Base-by-base conservation (phyloP, 2,888 invertebrate species). In the Clusia tigrina region DNA sequence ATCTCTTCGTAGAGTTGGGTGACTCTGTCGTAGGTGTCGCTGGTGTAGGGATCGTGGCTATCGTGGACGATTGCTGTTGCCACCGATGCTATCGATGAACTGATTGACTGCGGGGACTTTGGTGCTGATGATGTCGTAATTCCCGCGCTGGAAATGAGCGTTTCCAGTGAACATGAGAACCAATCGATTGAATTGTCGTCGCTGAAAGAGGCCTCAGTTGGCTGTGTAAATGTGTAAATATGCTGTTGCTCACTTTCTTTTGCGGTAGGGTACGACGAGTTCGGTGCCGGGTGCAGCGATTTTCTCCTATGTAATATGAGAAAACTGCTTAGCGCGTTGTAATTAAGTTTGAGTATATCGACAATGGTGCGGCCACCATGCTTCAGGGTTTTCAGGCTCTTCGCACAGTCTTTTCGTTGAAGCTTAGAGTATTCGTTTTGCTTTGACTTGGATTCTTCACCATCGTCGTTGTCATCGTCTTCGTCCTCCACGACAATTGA, bases 261-360 rank as follows among this genome's bases (percentile, higher is more conserved):
- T 2, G 20, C 48, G 20, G 6, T 48, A 9, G 32, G 54, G n/a
- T 60, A 9, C 25, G 42, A 42, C 12, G 32, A 5, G 10, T 10
- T n/a, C 10, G 9, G n/a, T 3, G 42, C n/a, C 17, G 54, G 18
- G 23, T 10, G 17, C 24, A 9, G 20, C 32, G 42, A 18, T 18
- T 52, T 60, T 23, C 24, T 53, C n/a, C 46, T 54, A 9, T 78
- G 74, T 25, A 80, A 65, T 73, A 79, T 74, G 60, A 84, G 70
- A 71, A 78, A 81, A 68, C 78, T 79, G 64, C 73, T 74, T 17
- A 84, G 68, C 0, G 80, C 74, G 69, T 82, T 80, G 60, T 75
- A 78, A 70, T 80, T 80, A 0, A 80, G 62, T 64, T 72, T 77
- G 25, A 81, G 71, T 69, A 80, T 79, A 69, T 80, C 81, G 38